Percentiles rank a stretch among this genome's conserved stretches.
Conservation (phyloP, 2,113 vertebrate genomes). For the Galeopterus variegatus region DNA sequence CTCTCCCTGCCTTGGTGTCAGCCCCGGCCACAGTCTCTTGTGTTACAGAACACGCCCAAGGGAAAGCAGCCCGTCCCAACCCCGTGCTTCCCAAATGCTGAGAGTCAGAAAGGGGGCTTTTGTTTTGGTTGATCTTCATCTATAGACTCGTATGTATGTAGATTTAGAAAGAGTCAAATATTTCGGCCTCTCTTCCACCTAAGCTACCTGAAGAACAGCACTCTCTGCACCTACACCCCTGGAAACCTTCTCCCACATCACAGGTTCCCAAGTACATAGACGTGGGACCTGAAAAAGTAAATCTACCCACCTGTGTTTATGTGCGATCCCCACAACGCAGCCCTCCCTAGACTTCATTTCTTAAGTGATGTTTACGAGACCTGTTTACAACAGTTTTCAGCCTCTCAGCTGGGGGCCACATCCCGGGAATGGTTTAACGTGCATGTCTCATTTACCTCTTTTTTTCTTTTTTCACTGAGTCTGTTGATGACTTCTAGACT, state of each 20-base stretch:
- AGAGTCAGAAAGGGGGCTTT: no score
- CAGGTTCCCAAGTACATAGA: neutral
- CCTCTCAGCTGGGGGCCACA: fast-evolving
- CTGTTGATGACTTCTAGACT: neutral
- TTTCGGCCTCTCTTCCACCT: no score
- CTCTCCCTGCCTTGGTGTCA: neutral
- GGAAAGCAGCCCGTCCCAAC: neutral
- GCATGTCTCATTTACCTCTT: fast-evolving
- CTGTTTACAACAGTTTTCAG: fast-evolving
- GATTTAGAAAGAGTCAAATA: neutral
- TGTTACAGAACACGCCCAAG: fast-evolving
- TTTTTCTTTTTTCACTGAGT: neutral
- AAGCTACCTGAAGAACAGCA: fast-evolving
- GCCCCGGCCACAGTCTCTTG: fast-evolving
- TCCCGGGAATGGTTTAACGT: fast-evolving
- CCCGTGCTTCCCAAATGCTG: no score
- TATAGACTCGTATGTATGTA: fast-evolving
- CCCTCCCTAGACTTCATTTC: fast-evolving
- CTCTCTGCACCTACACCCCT: fast-evolving
- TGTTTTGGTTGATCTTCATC: fast-evolving
- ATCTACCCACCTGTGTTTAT: neutral
- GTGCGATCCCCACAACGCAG: fast-evolving
- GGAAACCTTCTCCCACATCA: fast-evolving
- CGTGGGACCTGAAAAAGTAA: no score
- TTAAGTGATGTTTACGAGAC: fast-evolving